Base-by-base conservation (phyloP, 1,140 invertebrate species). In the Periplaneta americana region DNA sequence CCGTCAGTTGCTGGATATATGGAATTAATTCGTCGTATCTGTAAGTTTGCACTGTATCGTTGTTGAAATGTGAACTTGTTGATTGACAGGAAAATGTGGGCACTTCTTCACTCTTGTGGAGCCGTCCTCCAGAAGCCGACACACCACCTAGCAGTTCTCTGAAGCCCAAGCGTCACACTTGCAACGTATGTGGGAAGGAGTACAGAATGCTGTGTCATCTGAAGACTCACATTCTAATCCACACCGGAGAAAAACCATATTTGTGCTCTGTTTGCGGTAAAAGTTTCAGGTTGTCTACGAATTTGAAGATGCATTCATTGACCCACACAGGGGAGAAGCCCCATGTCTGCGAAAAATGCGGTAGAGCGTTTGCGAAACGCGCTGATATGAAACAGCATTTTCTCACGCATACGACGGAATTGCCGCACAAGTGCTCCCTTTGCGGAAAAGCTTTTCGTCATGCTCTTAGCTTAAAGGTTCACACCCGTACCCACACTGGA, bases 351-450 rank as follows among this genome's bases (percentile, higher is more conserved):
- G 86, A 88, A 22, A 85, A 90, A 6, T 93, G 93, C 85, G 88
- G 87, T 34, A 91, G 91, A 85, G 89, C 90, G 0, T 93, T 93
- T 88, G 91, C 93, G 4, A 93, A 94, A 22, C 93, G 94, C 84
- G 94, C 95, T 85, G 95, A 94, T 2, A 86, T 96, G 18, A 95
- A 94, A 86, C 89, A 94, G 37, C 94, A 95, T 87, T 15, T 15
- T 15, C 18, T 39, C 11, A 39, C 18, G 11, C 37, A 39, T 17
- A 39, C 37, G 18, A 39, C 11, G 18, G 37, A 39, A 39, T 15
- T 17, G 4, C 37, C 37, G 18, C 37, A 39, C 5, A 17, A 15
- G 37, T 39, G 37, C 37, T 39, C 37, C 11, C 18, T 89, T 0
- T 89, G 89, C 85, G 89, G 87, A 85, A 91, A 88, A 79, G 83